Evolutionary conservation across 2,113 vertebrate genomes (phyloP).

Genomic region (Poecile atricapillus): DNA sequence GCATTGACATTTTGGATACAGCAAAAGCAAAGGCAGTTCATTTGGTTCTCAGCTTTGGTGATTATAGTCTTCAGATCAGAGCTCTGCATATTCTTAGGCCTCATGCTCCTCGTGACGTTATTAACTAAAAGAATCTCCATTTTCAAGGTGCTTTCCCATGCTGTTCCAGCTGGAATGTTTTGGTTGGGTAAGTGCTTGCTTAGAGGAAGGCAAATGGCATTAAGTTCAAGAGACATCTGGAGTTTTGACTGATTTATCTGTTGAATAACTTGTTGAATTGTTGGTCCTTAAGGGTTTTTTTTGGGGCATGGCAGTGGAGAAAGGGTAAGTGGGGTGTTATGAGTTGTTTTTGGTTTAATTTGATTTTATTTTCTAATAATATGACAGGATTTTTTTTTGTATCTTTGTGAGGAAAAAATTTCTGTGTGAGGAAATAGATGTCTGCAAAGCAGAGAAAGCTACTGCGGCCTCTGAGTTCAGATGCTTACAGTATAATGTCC

Average conservation of each 20-base stretch:
- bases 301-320: accelerated
- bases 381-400: background rate
- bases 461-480: background rate
- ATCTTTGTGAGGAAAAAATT: background rate
- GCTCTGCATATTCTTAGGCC: constrained; percentile 86
- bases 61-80: constrained; percentile 91
- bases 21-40: constrained; percentile 78
- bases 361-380: background rate
- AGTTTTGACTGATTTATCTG: background rate
- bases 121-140: constrained; percentile 76
- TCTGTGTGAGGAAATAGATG: background rate
- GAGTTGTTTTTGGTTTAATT: no score
- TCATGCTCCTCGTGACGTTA: constrained; percentile 82
- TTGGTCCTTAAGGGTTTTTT: background rate
- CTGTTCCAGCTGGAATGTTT: constrained; percentile 82
- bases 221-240: background rate
- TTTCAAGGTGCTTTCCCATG: constrained; percentile 72
- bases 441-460: background rate
- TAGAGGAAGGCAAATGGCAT: background rate
- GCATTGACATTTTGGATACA: constrained; percentile 89
- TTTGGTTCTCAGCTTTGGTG: constrained; percentile 86
- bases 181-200: constrained; percentile 81
- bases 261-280: no score
- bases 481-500: background rate
- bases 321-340: background rate